Conservation (phyloP, 2,797 vertebrate species). For the Bucorvus abyssinicus region DNA sequence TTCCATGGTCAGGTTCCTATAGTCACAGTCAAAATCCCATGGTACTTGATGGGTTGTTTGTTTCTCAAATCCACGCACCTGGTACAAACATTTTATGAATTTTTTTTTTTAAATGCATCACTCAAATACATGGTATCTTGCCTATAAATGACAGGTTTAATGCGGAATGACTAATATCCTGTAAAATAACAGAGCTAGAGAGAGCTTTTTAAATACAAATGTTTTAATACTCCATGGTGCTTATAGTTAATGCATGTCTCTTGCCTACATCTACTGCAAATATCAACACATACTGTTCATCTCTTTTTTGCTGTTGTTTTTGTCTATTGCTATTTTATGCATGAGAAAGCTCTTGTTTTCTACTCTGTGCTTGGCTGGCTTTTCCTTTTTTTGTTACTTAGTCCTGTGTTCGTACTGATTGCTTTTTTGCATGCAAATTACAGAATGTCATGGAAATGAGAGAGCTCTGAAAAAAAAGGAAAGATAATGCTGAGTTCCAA, state of each 20-base stretch:
- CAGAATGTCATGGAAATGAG: constrained; percentile 71
- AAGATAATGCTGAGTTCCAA: constrained; percentile 65
- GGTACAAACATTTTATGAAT: constrained; percentile 1
- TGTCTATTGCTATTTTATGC: constrained; percentile 75
- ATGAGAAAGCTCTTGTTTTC: constrained; percentile 76
- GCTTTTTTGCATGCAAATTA: constrained; percentile 79
- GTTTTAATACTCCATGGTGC: constrained; percentile 46
- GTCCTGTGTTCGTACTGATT: constrained; percentile 73
- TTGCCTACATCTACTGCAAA: constrained; percentile 55
- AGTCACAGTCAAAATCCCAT: not conserved
- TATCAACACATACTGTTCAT: constrained; percentile 59
- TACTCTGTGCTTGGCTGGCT: constrained; percentile 73
- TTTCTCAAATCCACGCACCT: constrained; percentile 18
- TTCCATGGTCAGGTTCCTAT: not conserved
- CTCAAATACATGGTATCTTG: constrained; percentile 27
- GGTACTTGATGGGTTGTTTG: not conserved
- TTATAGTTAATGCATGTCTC: constrained; percentile 68
- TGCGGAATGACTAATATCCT: constrained; percentile 35
- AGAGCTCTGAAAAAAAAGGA: constrained; percentile 58
- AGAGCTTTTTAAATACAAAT: constrained; percentile 48
- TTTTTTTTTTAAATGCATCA: not conserved
- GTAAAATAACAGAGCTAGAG: constrained; percentile 5
- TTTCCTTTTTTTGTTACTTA: constrained; percentile 66
- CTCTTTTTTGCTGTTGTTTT: constrained; percentile 58
- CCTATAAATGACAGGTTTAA: constrained; percentile 17